phyloP scores from a whole-genome alignment of 2,113 vertebrate genomes.

The Myiozetetes cayanensis region DNA sequence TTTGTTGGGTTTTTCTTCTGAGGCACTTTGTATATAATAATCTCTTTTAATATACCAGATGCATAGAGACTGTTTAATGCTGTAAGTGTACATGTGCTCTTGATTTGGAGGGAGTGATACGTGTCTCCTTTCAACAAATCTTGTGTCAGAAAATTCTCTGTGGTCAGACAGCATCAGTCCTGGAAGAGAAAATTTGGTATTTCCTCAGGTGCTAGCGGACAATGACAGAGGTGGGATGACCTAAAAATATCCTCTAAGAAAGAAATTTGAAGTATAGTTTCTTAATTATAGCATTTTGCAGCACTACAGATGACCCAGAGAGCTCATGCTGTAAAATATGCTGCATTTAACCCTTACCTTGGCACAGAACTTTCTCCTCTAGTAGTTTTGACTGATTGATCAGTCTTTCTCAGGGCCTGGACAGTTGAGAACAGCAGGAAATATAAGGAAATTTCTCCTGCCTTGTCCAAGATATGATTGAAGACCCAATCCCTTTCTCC shows the following conservation, averaged over 20 bases:
- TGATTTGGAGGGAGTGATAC: neutral
- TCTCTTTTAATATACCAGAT: neutral
- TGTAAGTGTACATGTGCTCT: neutral
- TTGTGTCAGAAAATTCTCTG: neutral
- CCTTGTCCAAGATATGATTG: neutral
- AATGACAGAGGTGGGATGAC: neutral
- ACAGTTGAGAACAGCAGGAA: neutral
- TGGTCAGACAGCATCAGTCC: neutral
- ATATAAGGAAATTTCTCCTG: constrained; percentile 2
- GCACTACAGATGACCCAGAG: neutral
- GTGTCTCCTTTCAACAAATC: neutral
- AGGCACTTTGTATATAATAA: neutral
- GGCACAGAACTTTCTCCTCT: neutral
- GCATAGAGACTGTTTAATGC: neutral
- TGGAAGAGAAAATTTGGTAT: neutral
- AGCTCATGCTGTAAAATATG: neutral
- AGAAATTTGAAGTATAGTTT: neutral
- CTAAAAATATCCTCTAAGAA: neutral
- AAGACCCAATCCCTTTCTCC: neutral
- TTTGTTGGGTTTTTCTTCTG: neutral
- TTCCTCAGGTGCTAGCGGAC: neutral
- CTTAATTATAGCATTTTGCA: neutral
- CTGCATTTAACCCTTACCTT: constrained; percentile 30
- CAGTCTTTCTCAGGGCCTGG: neutral
- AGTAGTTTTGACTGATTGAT: neutral